Percentiles rank a stretch among this genome's conserved stretches.
These are phyloP conservation scores for Eumacrocentrus americanus DNA, from an alignment of 2,888 invertebrate genomes.

Conservation along the genomic window DNA sequence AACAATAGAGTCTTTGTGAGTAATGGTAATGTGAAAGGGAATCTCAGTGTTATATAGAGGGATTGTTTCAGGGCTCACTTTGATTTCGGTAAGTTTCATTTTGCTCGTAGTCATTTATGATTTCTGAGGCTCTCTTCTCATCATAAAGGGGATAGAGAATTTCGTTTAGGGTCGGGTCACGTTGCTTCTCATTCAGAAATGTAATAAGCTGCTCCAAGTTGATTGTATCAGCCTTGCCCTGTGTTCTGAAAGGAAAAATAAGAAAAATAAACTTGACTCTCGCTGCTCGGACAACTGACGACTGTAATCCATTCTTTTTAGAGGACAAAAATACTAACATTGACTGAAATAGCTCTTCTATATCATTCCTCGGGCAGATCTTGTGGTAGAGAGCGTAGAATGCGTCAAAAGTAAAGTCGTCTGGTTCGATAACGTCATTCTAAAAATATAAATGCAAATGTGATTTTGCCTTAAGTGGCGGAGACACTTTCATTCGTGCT, in stretches of 20 bases:
- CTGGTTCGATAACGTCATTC: conserved; percentile 93
- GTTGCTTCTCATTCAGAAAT: conserved; percentile 95
- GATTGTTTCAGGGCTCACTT: conserved; percentile 64
- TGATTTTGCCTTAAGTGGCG: not conserved
- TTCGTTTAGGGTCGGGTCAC: conserved; percentile 98
- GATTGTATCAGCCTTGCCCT: conserved; percentile 88
- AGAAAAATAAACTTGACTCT: not conserved
- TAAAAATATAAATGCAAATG: conserved; percentile 50
- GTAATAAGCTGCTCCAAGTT: conserved; percentile 86
- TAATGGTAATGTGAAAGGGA: not conserved
- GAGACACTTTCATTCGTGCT: not conserved
- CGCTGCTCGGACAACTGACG: no score
- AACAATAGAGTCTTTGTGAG: not conserved
- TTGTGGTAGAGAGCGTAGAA: conserved; percentile 98
- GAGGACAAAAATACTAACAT: conserved; percentile 73
- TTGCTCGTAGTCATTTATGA: conserved; percentile 92
- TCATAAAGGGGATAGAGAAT: conserved; percentile 97
- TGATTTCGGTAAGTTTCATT: conserved; percentile 75
- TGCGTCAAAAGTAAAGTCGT: conserved; percentile 96
- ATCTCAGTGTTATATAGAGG: not conserved
- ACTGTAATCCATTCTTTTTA: not conserved
- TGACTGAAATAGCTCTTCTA: conserved; percentile 94
- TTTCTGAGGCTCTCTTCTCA: conserved; percentile 89
- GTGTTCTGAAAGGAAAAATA: conserved; percentile 69
- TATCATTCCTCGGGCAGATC: conserved; percentile 98